Conservation (phyloP, 2,797 vertebrate species). For the Luscinia luscinia region DNA sequence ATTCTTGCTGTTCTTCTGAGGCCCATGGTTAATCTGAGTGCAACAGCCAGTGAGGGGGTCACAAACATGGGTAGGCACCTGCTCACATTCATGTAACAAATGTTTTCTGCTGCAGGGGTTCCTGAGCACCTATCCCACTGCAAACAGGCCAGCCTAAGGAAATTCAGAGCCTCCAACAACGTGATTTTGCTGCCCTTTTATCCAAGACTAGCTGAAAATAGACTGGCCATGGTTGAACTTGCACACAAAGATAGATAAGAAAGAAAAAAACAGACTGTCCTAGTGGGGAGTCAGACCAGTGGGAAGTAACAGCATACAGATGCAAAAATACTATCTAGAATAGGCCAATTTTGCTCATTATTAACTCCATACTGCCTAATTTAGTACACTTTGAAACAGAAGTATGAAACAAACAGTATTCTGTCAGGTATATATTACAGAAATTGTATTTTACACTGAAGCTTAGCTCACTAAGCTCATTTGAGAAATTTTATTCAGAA, state of each 20-base stretch:
- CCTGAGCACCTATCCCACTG: neutral
- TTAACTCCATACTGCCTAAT: neutral
- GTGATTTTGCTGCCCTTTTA: neutral
- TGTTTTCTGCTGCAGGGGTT: neutral
- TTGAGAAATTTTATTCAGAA: neutral
- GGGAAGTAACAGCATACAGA: accelerated
- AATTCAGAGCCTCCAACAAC: neutral
- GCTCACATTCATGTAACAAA: neutral
- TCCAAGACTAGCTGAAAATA: neutral
- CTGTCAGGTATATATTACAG: neutral
- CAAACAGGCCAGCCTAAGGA: neutral
- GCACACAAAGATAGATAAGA: neutral
- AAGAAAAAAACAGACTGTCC: neutral
- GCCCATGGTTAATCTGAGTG: neutral
- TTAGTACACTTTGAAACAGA: neutral
- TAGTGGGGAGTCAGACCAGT: neutral
- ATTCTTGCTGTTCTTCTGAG: neutral
- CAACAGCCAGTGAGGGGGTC: neutral
- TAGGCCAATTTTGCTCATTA: neutral
- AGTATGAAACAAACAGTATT: neutral
- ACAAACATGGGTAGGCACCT: accelerated
- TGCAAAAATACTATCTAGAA: neutral
- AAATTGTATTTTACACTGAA: neutral
- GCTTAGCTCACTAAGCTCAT: neutral
- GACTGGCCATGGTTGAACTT: neutral